phyloP scores from a whole-genome alignment of 1,140 invertebrate species.

The Papilio machaon region DNA sequence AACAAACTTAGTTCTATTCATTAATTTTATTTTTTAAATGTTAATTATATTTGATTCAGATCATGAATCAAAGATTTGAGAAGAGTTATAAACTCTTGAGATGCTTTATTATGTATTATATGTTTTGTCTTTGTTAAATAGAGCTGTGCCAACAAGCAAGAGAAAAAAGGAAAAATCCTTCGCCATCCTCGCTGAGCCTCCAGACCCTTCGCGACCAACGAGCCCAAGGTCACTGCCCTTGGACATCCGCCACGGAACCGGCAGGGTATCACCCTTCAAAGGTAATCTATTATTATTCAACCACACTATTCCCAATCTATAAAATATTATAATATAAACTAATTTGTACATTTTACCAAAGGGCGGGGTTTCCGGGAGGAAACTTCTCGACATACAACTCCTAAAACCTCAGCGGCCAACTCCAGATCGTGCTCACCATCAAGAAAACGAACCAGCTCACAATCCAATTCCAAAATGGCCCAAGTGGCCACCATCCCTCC shows the following conservation, averaged over 20 bases:
- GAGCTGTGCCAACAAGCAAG: conserved; percentile 70
- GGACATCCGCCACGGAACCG: conserved; percentile 52
- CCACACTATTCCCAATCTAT: neutral
- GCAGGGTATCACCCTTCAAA: conserved; percentile 78
- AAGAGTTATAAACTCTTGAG: neutral
- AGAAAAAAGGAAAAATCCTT: conserved; percentile 75
- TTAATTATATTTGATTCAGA: too few relatives aligned
- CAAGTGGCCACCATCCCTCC: conserved; percentile 64
- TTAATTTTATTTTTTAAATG: neutral
- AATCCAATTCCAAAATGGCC: conserved; percentile 71
- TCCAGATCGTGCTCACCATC: conserved; percentile 71
- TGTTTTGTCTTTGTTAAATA: conserved; percentile 49
- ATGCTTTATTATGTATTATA: neutral
- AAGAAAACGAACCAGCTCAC: conserved; percentile 68
- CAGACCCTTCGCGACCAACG: conserved; percentile 58
- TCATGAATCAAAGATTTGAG: neutral
- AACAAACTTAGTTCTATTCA: neutral
- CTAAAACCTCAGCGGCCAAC: conserved; percentile 75
- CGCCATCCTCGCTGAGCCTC: conserved; percentile 73
- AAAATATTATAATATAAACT: neutral
- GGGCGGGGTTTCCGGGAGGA: conserved; percentile 78
- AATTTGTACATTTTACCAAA: conserved; percentile 43
- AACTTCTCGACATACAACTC: conserved; percentile 77
- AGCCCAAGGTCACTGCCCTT: conserved; percentile 67
- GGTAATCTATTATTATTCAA: conserved; percentile 53